phyloP scores from a whole-genome alignment of 2,888 invertebrate genomes.

The Thereva unica region DNA sequence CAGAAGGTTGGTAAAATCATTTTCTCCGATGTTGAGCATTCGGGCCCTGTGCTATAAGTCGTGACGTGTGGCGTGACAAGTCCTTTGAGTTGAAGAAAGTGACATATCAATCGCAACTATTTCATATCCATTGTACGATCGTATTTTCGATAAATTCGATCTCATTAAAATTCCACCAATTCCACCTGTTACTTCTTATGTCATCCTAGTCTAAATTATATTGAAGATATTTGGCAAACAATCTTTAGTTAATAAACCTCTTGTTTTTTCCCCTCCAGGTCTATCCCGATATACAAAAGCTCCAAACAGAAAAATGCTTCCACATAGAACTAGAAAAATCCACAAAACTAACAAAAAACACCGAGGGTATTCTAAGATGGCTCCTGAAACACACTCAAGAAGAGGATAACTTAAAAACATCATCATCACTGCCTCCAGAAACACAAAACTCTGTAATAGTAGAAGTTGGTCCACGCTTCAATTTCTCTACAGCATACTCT shows the following conservation, averaged over 20 bases:
- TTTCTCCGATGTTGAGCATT: no score
- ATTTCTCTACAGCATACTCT: constrained; percentile 94
- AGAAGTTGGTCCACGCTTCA: constrained; percentile 91
- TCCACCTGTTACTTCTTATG: no score
- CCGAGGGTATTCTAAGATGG: constrained; percentile 74
- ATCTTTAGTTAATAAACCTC: neutral
- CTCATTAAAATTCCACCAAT: no score
- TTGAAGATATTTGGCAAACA: neutral
- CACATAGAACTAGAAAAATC: constrained; percentile 68
- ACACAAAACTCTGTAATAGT: constrained; percentile 61
- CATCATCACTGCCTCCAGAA: constrained; percentile 60
- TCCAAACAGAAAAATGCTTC: constrained; percentile 79
- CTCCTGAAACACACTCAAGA: constrained; percentile 74
- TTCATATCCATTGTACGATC: no score
- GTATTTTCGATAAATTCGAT: no score
- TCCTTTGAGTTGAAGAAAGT: no score
- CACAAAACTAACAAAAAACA: constrained; percentile 62
- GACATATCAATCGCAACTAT: no score
- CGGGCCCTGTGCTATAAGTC: no score
- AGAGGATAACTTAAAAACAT: constrained; percentile 63
- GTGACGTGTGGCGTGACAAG: no score
- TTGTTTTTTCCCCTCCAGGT: constrained; percentile 38
- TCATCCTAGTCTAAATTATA: no score
- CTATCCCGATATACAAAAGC: constrained; percentile 58
- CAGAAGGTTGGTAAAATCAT: no score